Conservation (phyloP, 2,888 invertebrate species). For the Bellardia bayeri region DNA sequence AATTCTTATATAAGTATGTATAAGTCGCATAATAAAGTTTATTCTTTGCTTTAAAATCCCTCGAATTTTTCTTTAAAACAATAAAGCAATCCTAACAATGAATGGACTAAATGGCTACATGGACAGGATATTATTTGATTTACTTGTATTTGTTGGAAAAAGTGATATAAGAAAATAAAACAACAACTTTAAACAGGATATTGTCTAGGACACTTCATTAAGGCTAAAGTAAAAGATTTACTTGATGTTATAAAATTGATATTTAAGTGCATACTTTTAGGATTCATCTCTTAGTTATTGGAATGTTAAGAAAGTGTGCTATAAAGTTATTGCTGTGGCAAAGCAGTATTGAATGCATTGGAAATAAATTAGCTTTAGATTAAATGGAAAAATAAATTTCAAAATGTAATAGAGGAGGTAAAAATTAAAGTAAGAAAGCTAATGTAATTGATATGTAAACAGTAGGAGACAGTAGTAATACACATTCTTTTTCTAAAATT, state of each 20-base stretch:
- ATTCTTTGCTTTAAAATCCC: too few relatives aligned
- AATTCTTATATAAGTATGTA: neutral
- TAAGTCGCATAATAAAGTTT: too few relatives aligned
- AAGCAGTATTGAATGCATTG: neutral
- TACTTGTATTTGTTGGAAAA: slow-evolving; percentile 9
- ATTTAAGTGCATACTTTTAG: slow-evolving; percentile 36
- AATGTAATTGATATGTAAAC: too few relatives aligned
- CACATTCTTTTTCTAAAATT: too few relatives aligned
- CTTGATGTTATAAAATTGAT: slow-evolving; percentile 9
- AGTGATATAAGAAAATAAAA: neutral
- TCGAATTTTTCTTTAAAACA: neutral
- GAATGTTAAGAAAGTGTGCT: neutral
- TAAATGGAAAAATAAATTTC: neutral
- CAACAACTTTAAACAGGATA: slow-evolving; percentile 14
- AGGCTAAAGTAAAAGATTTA: neutral
- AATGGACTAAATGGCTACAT: neutral
- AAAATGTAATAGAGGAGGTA: neutral
- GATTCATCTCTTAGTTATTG: neutral
- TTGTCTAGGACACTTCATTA: slow-evolving; percentile 19
- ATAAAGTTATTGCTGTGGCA: neutral
- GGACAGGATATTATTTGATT: slow-evolving; percentile 2
- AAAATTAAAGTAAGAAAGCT: too few relatives aligned
- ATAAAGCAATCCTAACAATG: slow-evolving; percentile 6
- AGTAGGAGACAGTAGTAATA: too few relatives aligned
- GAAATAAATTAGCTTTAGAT: neutral